Evolutionary conservation across 2,797 vertebrate species (phyloP), one percentile per base, ranked within the genome.

Genomic region (Myripristis murdjan): DNA sequence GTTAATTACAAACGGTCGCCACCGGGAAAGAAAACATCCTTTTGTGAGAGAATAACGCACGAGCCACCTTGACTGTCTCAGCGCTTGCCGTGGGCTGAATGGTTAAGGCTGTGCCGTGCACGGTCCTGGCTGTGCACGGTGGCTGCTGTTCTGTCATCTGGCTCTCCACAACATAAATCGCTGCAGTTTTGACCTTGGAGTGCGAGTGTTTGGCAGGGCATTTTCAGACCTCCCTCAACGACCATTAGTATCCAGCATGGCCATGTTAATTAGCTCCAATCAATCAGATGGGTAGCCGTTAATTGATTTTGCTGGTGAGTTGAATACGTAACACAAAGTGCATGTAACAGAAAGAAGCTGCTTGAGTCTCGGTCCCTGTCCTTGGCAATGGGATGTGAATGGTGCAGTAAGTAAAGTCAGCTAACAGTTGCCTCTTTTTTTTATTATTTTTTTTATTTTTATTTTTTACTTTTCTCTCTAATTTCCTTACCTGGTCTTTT

Each of bases 251-350:
- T 85, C 84, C 76, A 67, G 82, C 75, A 31, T 49, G 37, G 69
- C 54, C 54, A 31, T 82, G 79, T 85, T 90, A 89, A 92, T 91
- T 91, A 89, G 72, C 82, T 64, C 68, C 64, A 35, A 88, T 93
- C 91, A 91, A 88, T 91, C 83, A 89, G 68, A 81, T 70, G 75
- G 77, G 74, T 65, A 51, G 85, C 64, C 5, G 69, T 82, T 90
- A 85, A 89, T 91, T 87, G 85, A 90, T 88, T 89, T 82, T 79
- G 63, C 75, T 11, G 57, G 70, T 52, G 81, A 81, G 86, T 70
- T 90, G 84, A 90, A 89, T 73, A 72, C 33, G 41, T 65, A 76
- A 86, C 79, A 71, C 66, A 64, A 70, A 68, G 70, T 6, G 1
- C 46, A 48, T 70, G 62, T 70, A 75, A 61, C 59, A 47, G 44